These are phyloP conservation scores for Dasyurus viverrinus DNA, from an alignment of 2,113 vertebrate species.

Conservation along the genomic window DNA sequence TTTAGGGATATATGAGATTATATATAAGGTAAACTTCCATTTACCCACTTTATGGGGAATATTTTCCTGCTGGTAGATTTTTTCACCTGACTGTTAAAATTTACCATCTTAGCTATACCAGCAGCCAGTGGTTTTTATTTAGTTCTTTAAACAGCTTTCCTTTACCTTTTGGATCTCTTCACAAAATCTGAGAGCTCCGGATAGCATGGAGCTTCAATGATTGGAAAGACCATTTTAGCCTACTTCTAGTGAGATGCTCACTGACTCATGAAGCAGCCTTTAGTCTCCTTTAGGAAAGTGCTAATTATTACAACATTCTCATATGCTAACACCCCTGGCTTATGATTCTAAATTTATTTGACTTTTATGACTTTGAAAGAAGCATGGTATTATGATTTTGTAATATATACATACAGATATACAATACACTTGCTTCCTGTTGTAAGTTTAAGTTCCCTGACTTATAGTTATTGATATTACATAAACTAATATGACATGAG, in stretches of 20 bases:
- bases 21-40: not conserved
- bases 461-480: not conserved
- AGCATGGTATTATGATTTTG: not conserved
- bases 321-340: too few species aligned
- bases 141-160: not conserved
- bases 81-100: too few species aligned
- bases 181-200: not conserved
- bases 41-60: not conserved
- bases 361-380: not conserved
- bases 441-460: not conserved
- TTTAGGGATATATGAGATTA: not conserved
- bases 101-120: not conserved
- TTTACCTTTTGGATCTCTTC: not conserved
- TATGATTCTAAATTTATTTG: not conserved
- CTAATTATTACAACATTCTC: too few species aligned
- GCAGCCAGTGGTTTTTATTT: not conserved
- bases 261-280: too few species aligned
- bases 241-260: too few species aligned
- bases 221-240: not conserved
- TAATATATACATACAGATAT: not conserved
- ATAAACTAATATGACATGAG: not conserved
- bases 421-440: not conserved
- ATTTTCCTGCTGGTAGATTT: too few species aligned
- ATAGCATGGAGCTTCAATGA: not conserved
- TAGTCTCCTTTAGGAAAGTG: too few species aligned